Conservation (phyloP, 2,113 vertebrate species). For the Octodon degus region DNA sequence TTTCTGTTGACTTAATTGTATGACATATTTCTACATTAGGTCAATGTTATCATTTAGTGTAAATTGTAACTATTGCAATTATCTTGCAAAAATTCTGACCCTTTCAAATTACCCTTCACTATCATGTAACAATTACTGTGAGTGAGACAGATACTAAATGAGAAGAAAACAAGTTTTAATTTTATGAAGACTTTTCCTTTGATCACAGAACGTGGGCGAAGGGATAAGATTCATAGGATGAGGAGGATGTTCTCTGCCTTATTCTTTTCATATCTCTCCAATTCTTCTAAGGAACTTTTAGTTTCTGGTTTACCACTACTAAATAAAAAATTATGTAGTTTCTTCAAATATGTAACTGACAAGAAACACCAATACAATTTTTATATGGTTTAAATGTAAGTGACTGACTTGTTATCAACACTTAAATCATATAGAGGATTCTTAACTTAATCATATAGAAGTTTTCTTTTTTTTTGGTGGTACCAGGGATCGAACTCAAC, state of each 20-base stretch:
- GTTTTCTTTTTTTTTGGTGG: neutral
- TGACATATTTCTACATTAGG: neutral
- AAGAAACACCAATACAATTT: constrained; percentile 18
- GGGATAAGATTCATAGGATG: neutral
- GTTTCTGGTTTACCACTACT: neutral
- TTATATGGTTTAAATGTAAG: neutral
- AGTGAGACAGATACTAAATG: neutral
- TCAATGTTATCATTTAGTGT: neutral
- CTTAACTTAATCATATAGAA: neutral
- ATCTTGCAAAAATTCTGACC: neutral
- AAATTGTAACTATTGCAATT: neutral
- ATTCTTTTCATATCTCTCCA: neutral
- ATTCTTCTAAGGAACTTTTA: neutral
- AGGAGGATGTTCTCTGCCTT: neutral
- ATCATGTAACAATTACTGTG: neutral
- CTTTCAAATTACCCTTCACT: neutral
- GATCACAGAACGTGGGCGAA: neutral
- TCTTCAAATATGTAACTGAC: constrained; percentile 10
- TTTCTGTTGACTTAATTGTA: neutral
- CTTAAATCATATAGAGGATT: neutral
- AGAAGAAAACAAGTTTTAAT: neutral
- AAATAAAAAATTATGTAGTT: constrained; percentile 10
- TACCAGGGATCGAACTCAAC: no score
- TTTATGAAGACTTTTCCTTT: neutral
- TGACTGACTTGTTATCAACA: neutral